These are phyloP conservation scores for Helostoma temminkii DNA, from an alignment of 2,797 vertebrate genomes.

Conservation along the genomic window DNA sequence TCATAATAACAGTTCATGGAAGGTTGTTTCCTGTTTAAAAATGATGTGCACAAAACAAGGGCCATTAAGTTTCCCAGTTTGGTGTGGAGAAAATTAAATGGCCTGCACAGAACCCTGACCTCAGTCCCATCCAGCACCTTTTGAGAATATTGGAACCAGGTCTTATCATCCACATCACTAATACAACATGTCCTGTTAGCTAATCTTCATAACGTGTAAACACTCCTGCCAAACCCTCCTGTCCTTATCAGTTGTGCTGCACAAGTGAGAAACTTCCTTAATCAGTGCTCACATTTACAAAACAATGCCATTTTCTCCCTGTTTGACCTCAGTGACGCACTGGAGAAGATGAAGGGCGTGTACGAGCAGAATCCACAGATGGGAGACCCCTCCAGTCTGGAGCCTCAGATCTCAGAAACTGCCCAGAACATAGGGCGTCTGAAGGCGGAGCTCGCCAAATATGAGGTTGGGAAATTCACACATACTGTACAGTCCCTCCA, in stretches of 20 bases:
- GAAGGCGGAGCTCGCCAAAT: constrained; percentile 91
- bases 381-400: constrained; percentile 93
- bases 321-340: constrained; percentile 86
- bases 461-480: constrained; percentile 84
- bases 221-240: not conserved
- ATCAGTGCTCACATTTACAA: constrained; percentile 27
- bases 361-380: constrained; percentile 94
- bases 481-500: not conserved
- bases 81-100: not conserved
- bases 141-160: not conserved
- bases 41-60: not conserved
- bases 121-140: not conserved
- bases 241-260: constrained; percentile 28
- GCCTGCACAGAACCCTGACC: not conserved
- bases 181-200: not conserved
- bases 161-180: not conserved
- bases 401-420: constrained; percentile 92
- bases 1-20: not conserved
- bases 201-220: not conserved
- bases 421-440: constrained; percentile 89
- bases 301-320: constrained; percentile 20
- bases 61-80: not conserved
- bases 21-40: constrained; percentile 9
- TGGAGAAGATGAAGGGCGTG: constrained; percentile 97
- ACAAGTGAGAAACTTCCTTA: constrained; percentile 23